Conservation (phyloP, 2,888 invertebrate species). For the Malacosoma neustria region DNA sequence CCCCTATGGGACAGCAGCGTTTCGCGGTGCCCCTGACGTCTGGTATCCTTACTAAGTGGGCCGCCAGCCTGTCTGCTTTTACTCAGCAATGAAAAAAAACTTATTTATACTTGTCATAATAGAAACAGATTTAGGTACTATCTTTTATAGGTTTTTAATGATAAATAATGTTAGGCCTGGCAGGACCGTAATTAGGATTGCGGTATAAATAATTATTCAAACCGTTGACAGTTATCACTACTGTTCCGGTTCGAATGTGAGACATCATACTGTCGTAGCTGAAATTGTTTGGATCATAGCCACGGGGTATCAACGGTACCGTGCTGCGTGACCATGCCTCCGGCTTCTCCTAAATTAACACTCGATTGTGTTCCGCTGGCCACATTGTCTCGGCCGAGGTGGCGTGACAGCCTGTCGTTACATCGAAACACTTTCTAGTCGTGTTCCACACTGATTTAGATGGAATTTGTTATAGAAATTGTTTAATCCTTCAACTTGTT, state of each 20-base stretch:
- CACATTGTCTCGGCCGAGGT: slow-evolving; percentile 37
- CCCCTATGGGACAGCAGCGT: too few relatives aligned
- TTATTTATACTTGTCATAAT: too few relatives aligned
- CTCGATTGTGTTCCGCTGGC: slow-evolving; percentile 44
- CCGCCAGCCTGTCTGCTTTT: too few relatives aligned
- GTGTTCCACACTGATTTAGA: slow-evolving; percentile 32
- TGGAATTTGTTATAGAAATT: slow-evolving; percentile 31
- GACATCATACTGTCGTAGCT: slow-evolving; percentile 37
- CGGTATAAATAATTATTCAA: too few relatives aligned
- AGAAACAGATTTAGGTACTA: too few relatives aligned
- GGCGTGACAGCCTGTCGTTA: slow-evolving; percentile 54
- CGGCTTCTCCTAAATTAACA: slow-evolving; percentile 55
- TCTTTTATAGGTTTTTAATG: too few relatives aligned
- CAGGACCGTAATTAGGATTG: too few relatives aligned
- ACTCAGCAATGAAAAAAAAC: too few relatives aligned
- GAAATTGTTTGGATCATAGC: slow-evolving; percentile 46
- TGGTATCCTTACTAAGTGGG: too few relatives aligned
- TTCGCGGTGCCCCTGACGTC: too few relatives aligned
- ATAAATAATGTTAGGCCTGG: too few relatives aligned
- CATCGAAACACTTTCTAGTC: slow-evolving; percentile 47
- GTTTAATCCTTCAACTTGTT: slow-evolving; percentile 9
- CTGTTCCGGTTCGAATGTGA: slow-evolving; percentile 42
- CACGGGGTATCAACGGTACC: slow-evolving; percentile 49
- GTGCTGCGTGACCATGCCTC: slow-evolving; percentile 53
- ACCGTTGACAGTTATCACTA: slow-evolving; percentile 39